Base-by-base conservation (phyloP, 2,888 invertebrate genomes). In the Anorthoa munda region DNA sequence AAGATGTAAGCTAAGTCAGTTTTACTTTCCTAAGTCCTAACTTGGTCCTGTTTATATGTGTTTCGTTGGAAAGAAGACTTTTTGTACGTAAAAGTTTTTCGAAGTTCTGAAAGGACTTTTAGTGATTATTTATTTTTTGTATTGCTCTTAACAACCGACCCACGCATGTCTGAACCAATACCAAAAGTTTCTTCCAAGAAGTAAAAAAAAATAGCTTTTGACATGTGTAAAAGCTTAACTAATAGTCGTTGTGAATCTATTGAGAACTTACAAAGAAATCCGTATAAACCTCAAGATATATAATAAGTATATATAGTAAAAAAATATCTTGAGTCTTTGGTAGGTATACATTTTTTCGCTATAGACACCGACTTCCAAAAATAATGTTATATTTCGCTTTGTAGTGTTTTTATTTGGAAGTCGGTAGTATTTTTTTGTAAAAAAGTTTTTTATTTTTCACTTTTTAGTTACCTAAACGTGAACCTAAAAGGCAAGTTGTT, bases 31-130 rank as follows among this genome's bases (percentile, higher is more conserved):
- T n/a, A 31, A 59, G 18, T 51, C 39, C 31, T 56, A 53, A 66
- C 26, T 80, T 53, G 51, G 15, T 80, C 17, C 13, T 74, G 39
- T 64, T 79, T 50, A 66, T 58, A 51, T 59, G 26, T 55, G 18
- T 63, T 55, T 64, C 21, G 11, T 31, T 66, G 39, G 23, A 48
- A 66, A 58, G 15, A 26, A 74, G 17, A 55, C 60, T 75, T 72
- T 76, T 23, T 23, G 21, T 79, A 64, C 59, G 58, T 39, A 9
- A 51, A 78, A 51, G 56, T 58, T 58, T 77, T 55, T 45, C 15
- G n/a, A 53, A 21, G 39, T 46, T 21, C 2, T 26, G 15, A 45
- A 55, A 45, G 13, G 55, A 18, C 4, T 21, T 60, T 55, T 21
- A 13, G 15, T 21, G 7, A 50, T 23, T 50, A 53, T 53, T 15